Evolutionary conservation across 2,888 invertebrate species (phyloP).

Genomic region (Oligia latruncula): DNA sequence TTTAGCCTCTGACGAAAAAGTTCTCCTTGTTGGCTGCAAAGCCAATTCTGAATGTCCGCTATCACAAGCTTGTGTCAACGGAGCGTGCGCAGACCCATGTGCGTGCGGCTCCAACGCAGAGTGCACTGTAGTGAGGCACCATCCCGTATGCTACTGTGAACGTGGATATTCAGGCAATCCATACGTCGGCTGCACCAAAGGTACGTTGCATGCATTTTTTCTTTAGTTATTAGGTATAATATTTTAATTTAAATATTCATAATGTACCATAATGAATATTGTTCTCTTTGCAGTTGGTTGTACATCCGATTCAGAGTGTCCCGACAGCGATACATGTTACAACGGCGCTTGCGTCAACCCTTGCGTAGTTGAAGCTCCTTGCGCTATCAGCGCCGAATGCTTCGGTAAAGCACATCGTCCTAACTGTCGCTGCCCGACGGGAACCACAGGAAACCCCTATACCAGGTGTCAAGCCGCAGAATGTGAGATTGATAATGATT

Average conservation of each 20-base stretch:
- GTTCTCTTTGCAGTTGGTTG: slow-evolving; percentile 93
- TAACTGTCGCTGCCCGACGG: slow-evolving; percentile 94
- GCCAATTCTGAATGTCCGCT: slow-evolving; percentile 95
- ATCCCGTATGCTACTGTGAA: slow-evolving; percentile 95
- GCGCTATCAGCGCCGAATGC: slow-evolving; percentile 96
- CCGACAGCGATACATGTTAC: slow-evolving; percentile 94
- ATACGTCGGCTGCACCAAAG: slow-evolving; percentile 94
- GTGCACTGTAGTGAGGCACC: slow-evolving; percentile 95
- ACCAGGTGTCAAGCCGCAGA: slow-evolving; percentile 94
- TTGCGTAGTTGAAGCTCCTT: slow-evolving; percentile 94
- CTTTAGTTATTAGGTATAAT: neutral
- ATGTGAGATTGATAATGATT: slow-evolving; percentile 95
- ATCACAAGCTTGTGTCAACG: slow-evolving; percentile 95
- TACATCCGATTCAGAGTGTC: slow-evolving; percentile 95
- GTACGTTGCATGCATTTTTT: slow-evolving; percentile 76
- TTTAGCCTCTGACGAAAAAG: slow-evolving; percentile 89
- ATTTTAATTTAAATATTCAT: slow-evolving; percentile 1
- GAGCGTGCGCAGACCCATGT: slow-evolving; percentile 95
- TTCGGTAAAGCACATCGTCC: slow-evolving; percentile 95
- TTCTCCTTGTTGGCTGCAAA: slow-evolving; percentile 92
- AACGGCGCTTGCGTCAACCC: slow-evolving; percentile 95
- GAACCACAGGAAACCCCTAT: slow-evolving; percentile 95
- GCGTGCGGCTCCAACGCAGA: slow-evolving; percentile 95
- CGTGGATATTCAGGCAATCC: slow-evolving; percentile 96
- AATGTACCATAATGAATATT: slow-evolving; percentile 20